Evolutionary conservation across 2,888 invertebrate species (phyloP).

Genomic region (Toxonevra muliebris): DNA sequence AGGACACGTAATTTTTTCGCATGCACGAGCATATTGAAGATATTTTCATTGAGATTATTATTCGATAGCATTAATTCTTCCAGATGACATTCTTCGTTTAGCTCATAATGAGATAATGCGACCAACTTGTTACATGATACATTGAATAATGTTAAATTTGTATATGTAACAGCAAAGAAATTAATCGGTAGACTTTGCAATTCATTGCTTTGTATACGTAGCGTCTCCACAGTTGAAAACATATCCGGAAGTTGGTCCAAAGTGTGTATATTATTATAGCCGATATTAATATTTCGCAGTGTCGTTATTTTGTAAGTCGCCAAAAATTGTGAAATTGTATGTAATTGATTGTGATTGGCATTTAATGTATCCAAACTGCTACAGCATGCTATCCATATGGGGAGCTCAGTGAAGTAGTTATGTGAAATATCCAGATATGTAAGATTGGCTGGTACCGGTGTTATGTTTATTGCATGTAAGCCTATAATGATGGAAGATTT

Average conservation of each 20-base stretch:
- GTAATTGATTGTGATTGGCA: conserved; percentile 78
- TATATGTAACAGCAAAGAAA: conserved; percentile 74
- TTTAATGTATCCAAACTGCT: conserved; percentile 76
- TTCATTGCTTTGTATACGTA: conserved; percentile 82
- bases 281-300: conserved; percentile 77
- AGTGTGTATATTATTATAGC: conserved; percentile 79
- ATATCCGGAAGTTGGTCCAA: conserved; percentile 72
- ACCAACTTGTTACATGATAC: conserved; percentile 80
- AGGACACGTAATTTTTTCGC: conserved; percentile 74
- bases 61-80: conserved; percentile 77
- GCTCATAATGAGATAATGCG: conserved; percentile 68
- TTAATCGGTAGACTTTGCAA: conserved; percentile 78
- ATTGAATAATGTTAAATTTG: conserved; percentile 75
- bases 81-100: conserved; percentile 69
- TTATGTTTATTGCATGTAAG: conserved; percentile 75
- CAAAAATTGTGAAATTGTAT: conserved; percentile 76
- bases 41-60: conserved; percentile 78
- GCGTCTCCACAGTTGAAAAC: conserved; percentile 68
- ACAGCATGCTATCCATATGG: conserved; percentile 81
- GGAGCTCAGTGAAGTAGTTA: conserved; percentile 77
- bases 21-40: conserved; percentile 73
- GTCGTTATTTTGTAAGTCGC: conserved; percentile 79
- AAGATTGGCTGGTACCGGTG: conserved; percentile 76
- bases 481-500: conserved; percentile 71
- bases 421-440: conserved; percentile 82